Evolutionary conservation across 2,797 vertebrate species (phyloP), one percentile per base, ranked within the genome.

Genomic region (Mus spretus): DNA sequence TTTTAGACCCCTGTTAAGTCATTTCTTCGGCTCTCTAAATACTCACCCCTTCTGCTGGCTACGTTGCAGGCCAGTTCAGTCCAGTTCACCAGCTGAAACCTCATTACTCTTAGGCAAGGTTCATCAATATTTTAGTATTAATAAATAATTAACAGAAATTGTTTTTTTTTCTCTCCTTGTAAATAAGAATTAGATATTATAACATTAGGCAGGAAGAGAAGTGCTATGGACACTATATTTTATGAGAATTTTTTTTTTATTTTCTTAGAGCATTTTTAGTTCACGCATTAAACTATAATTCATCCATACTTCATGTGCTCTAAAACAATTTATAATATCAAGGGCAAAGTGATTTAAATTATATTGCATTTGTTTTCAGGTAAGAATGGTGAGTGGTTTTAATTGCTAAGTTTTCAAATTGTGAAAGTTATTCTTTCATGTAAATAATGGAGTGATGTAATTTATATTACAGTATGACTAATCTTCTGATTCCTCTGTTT

Each of bases 111-210:
- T 98, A 98, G 94, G 94, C 97, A 98, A 94, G 89, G 85, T 77
- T 98, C 97, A 98, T 97, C 95, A 97, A 98, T 97, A 96, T 98
- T 98, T 97, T 97, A 98, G 98, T 96, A 98, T 96, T 98, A 98
- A 98, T 98, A 97, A 40, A 97, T 97, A 96, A 98, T 98, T 98
- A 98, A 97, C 89, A 98, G n/a, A 97, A 98, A 97, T 97, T 95
- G 50, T 50, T 98, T 97, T 94, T 50, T 98, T 97, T 96, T 63
- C 10, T 79, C 24, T 86, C 37, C 50, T 97, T 97, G 97, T 97
- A 98, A 97, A 97, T 98, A 97, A 97, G 88, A 83, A 85, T 96
- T 96, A 98, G 93, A 97, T 79, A 96, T 96, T 90, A 85, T 95
- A 78, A 78, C 95, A 94, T 78, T 80, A 17, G 90, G 74, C 91